These are phyloP conservation scores for Rhinella marina DNA, from an alignment of 2,797 vertebrate genomes.

Conservation along the genomic window DNA sequence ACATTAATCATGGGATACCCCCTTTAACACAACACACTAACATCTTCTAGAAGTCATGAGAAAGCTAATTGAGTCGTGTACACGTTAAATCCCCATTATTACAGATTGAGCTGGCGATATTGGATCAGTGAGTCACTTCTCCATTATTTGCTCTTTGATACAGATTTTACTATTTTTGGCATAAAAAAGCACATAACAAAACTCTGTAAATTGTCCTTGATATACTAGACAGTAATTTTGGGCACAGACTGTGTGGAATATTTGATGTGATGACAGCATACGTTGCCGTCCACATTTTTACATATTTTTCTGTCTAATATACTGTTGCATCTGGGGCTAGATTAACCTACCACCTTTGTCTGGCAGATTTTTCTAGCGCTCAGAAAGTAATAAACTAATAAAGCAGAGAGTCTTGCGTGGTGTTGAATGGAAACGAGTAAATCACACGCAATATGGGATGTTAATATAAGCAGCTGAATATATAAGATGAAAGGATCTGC, in stretches of 20 bases:
- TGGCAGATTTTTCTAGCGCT: conserved; percentile 24
- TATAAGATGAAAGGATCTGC: neutral
- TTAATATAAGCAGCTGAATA: conserved; percentile 34
- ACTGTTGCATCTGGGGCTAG: conserved; percentile 36
- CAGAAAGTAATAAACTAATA: conserved; percentile 48
- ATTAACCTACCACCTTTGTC: conserved; percentile 40
- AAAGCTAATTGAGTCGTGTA: too few relatives aligned
- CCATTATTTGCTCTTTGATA: neutral
- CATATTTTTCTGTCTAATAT: conserved; percentile 40
- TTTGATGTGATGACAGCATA: neutral
- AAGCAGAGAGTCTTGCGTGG: neutral
- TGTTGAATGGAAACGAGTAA: conserved; percentile 35
- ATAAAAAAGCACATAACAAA: neutral
- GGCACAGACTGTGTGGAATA: neutral
- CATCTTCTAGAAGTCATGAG: too few relatives aligned
- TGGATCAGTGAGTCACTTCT: neutral
- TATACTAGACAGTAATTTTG: neutral
- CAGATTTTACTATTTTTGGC: neutral
- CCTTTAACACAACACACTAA: too few relatives aligned
- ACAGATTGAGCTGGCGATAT: neutral
- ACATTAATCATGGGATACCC: too few relatives aligned
- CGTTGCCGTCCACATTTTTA: conserved; percentile 17
- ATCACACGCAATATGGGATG: conserved; percentile 34
- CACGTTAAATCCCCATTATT: neutral
- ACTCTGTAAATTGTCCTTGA: neutral